A percentile compares a stretch with the other conserved stretches of the same genome.
Conservation (phyloP, 2,888 invertebrate genomes). For the Pandemis heparana region DNA sequence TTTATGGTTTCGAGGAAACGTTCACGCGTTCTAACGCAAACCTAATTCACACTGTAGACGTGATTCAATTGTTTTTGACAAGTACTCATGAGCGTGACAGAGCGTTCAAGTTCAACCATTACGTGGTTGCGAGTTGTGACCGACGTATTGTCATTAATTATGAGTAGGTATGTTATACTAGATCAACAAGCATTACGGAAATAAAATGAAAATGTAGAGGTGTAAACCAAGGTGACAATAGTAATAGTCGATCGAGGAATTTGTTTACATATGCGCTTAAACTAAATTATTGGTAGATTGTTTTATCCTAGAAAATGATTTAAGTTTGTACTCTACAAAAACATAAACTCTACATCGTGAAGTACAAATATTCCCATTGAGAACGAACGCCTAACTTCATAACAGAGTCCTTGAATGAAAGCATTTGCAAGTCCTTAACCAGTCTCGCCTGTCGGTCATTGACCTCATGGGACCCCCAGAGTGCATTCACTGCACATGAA, state of each 20-base stretch:
- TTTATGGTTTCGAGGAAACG: not conserved
- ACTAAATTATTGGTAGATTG: too few species aligned
- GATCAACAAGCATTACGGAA: not conserved
- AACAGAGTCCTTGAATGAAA: constrained; percentile 27
- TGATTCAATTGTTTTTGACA: constrained; percentile 26
- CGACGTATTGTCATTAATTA: constrained; percentile 8
- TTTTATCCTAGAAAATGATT: too few species aligned
- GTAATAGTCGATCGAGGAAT: too few species aligned
- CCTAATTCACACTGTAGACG: constrained; percentile 9
- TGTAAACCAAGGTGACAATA: too few species aligned
- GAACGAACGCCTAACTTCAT: not conserved
- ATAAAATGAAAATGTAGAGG: not conserved
- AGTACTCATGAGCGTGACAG: constrained; percentile 18
- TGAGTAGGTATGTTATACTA: not conserved
- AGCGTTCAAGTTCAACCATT: constrained; percentile 3
- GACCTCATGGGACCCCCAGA: constrained; percentile 49
- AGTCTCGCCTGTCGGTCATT: constrained; percentile 47
- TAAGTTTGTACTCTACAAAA: too few species aligned
- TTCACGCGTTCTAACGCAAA: not conserved
- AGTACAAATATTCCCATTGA: not conserved
- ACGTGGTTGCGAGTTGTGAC: constrained; percentile 23
- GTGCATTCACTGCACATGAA: constrained; percentile 45
- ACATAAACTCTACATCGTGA: too few species aligned
- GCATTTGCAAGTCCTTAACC: constrained; percentile 29
- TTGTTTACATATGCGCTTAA: too few species aligned